phyloP scores from a whole-genome alignment of 2,888 invertebrate genomes.

The Machimus atricapillus region DNA sequence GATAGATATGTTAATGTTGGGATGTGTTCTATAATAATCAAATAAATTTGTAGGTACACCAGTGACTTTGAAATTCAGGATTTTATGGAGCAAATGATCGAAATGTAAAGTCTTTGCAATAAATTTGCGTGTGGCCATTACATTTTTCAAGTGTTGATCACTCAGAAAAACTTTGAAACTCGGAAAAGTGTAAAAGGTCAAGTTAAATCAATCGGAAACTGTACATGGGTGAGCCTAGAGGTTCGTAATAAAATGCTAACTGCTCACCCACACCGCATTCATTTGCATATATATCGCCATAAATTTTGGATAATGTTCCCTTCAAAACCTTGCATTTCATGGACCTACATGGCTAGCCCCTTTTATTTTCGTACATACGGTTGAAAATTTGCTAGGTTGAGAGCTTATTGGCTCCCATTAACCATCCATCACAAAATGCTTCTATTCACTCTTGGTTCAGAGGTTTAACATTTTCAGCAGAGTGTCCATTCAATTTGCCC shows the following conservation, averaged over 20 bases:
- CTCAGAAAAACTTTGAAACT: background rate
- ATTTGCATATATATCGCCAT: background rate
- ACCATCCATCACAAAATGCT: background rate
- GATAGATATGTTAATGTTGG: background rate
- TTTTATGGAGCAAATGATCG: background rate
- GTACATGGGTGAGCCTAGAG: background rate
- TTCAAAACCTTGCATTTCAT: background rate
- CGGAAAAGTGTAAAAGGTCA: background rate
- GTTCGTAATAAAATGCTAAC: background rate
- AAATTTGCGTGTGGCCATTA: background rate
- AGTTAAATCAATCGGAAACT: background rate
- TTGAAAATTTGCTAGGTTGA: background rate
- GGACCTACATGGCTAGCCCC: background rate
- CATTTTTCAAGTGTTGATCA: background rate
- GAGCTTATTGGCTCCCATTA: background rate
- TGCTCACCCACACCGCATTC: background rate
- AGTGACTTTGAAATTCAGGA: background rate
- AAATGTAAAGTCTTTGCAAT: background rate
- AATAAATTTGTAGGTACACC: too few relatives aligned
- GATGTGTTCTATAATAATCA: background rate
- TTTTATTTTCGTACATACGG: background rate
- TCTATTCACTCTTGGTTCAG: background rate
- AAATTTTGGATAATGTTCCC: background rate
- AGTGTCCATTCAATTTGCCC: background rate
- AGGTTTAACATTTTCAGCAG: background rate